Evolutionary conservation across 2,888 invertebrate species (phyloP), one percentile per base, ranked within the genome.

Genomic region (Hybos culiciformis): DNA sequence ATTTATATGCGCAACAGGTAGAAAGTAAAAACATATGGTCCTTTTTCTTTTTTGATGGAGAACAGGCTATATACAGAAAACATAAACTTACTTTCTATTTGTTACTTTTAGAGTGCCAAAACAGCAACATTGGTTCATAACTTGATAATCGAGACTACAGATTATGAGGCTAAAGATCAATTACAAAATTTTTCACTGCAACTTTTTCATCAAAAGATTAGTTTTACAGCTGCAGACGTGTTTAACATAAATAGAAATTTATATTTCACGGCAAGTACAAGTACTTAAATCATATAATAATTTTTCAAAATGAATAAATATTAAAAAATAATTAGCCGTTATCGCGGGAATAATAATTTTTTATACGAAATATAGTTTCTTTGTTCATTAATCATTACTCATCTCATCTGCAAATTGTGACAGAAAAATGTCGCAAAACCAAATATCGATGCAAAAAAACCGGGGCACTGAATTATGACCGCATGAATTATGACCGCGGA

Each of bases 171-270:
- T 29, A 61, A 58, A 31, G 61, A 61, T 15, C 64, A 62, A 14
- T 43, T 66, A 7, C 58, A 62, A 33, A 59, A 63, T 24, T 63
- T 66, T 46, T 68, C 68, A 9, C 53, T 67, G 55, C 67, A 67
- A 46, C 41, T 68, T 37, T 47, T 65, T 47, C 63, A 66, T 45
- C 50, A 64, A 39, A 65, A 66, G 53, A 60, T 67, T 7, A 58
- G 58, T 37, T 67, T 69, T 39, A 65, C 67, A 1, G 66, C 66
- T 0, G 66, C 61, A n/a, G 68, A 66, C 5, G 54, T 68, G 19
- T 67, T 68, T 38, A 59, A 61, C 24, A 61, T 68, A 26, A 65
- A 68, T 51, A 59, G 66, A 6, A 60, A 63, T 7, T 53, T 68
- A 9, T 58, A 68, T 43, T 67, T 66, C 48, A 65, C 67, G 41